Conservation (phyloP, 2,888 invertebrate genomes). For the Apeira syringaria region DNA sequence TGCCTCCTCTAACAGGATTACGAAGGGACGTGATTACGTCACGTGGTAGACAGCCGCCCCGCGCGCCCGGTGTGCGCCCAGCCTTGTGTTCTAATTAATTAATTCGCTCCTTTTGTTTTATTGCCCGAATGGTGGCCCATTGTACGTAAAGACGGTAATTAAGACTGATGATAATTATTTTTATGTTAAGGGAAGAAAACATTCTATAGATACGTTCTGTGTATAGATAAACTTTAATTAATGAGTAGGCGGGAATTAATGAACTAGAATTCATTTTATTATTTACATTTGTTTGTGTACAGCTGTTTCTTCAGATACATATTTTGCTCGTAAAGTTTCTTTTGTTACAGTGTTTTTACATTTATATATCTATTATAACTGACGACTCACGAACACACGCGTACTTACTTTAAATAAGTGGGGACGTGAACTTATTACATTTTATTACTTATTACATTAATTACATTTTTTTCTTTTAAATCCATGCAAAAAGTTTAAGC, state of each 20-base stretch:
- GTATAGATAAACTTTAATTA: neutral
- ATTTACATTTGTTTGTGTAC: too few species aligned
- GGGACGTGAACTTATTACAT: too few species aligned
- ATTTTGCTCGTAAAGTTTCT: too few species aligned
- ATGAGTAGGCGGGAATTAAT: neutral
- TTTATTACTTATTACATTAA: too few species aligned
- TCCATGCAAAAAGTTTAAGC: too few species aligned
- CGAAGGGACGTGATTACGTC: slow-evolving; percentile 14
- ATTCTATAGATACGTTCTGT: neutral
- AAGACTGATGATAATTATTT: slow-evolving; percentile 27
- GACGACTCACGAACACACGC: too few species aligned
- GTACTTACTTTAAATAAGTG: too few species aligned
- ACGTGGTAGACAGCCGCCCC: slow-evolving; percentile 26
- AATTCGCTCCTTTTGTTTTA: slow-evolving; percentile 30
- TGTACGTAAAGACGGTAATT: slow-evolving; percentile 23
- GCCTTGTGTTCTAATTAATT: slow-evolving; percentile 32
- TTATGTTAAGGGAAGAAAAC: slow-evolving; percentile 3
- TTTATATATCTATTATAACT: too few species aligned
- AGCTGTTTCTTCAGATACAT: too few species aligned
- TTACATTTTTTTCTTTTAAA: too few species aligned
- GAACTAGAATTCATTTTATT: neutral
- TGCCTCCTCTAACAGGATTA: slow-evolving; percentile 37
- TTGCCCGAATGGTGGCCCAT: slow-evolving; percentile 15
- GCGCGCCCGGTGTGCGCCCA: slow-evolving; percentile 23
- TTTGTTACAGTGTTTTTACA: too few species aligned